Base-by-base conservation (phyloP, 2,797 vertebrate species). In the Anguilla anguilla region DNA sequence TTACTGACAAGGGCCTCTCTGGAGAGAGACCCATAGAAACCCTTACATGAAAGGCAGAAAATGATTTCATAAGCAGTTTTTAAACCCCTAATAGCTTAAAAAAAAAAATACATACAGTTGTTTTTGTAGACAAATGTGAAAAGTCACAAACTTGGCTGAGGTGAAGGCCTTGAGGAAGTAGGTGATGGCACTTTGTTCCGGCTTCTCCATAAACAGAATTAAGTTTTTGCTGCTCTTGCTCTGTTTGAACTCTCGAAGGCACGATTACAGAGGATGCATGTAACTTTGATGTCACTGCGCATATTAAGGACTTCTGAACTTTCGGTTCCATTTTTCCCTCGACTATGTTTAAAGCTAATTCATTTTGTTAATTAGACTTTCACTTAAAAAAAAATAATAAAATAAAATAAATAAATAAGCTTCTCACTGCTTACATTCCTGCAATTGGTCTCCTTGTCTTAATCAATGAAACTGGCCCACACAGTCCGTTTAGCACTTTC, bases 1-100 rank as follows among this genome's bases (percentile, higher is more conserved):
- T 90, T 91, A 91, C 88, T 89, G 88, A 88, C 86, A 55, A 55
- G 91, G 79, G 2, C 83, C 79, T 90, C 88, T 87, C 89, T 85
- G 72, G 87, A 85, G 64, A 28, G 86, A 69, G 87, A 89, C 89
- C 89, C 85, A 87, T 87, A 72, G 87, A 84, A 51, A 77, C 85
- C 79, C 82, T 59, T 77, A 57, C 74, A 46, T 67, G 85, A 90
- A 88, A 77, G 89, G 88, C 89, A 88, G 81, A 90, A 89, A 91
- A 90, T 88, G 79, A 89, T 88, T 86, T 86, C 59, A 86, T 64
- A 61, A 79, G 86, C 87, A 88, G 83, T 88, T 92, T 88, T 85
- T 53, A 85, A 87, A 87, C 31, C 72, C 22, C 28, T 89, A 90
- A 91, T 88, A 92, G 86, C 57, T 84, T 87, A 88, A 19, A 86